Evolutionary conservation across 2,113 vertebrate genomes (phyloP).

Genomic region (Psephotus haematonotus): DNA sequence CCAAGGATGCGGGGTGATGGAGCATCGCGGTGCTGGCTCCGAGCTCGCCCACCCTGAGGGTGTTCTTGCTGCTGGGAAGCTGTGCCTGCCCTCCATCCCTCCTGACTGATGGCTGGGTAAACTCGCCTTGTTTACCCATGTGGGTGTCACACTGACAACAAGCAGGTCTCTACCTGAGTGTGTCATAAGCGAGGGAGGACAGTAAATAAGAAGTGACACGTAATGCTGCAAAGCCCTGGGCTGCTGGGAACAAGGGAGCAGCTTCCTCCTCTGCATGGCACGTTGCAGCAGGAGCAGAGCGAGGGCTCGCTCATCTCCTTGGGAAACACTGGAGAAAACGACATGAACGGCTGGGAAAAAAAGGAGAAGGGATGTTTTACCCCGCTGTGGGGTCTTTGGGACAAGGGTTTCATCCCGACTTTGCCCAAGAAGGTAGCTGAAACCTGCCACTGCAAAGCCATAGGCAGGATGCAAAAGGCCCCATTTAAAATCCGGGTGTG

Average conservation of each 20-base stretch:
- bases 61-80: neutral
- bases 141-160: conserved; percentile 63
- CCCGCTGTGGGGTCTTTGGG: neutral
- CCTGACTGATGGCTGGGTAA: conserved; percentile 55
- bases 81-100: neutral
- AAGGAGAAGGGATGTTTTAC: neutral
- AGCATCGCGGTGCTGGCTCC: neutral
- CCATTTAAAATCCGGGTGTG: neutral
- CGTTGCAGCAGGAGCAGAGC: neutral
- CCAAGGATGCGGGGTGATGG: neutral
- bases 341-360: fast-evolving
- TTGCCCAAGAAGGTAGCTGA: neutral
- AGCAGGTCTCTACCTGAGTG: conserved; percentile 43
- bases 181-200: conserved; percentile 45
- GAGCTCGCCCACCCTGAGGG: neutral
- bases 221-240: neutral
- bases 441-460: neutral
- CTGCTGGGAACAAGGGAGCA: neutral
- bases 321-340: neutral
- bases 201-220: conserved; percentile 46
- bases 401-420: neutral
- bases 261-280: neutral
- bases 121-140: conserved; percentile 40
- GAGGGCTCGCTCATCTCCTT: neutral
- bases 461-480: neutral